Evolutionary conservation across 1,140 invertebrate species (phyloP).

Genomic region (Cydia splendana): DNA sequence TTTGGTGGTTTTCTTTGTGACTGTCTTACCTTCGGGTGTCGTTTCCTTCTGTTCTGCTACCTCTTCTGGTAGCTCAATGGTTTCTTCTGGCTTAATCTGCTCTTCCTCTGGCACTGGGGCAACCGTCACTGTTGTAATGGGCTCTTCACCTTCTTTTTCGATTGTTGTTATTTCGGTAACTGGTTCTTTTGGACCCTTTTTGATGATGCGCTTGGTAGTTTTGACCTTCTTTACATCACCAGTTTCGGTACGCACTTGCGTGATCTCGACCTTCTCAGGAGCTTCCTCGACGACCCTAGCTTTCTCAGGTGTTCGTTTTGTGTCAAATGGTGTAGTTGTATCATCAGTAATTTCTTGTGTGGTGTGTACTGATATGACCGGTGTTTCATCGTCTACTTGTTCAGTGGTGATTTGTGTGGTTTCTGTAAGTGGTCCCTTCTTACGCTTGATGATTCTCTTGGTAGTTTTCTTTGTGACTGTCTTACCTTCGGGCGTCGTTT

Average conservation of each 20-base stretch:
- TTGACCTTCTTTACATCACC: not conserved
- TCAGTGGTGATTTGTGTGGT: constrained; percentile 51
- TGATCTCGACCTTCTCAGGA: constrained; percentile 40
- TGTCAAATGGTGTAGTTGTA: constrained; percentile 35
- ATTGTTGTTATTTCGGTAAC: constrained; percentile 34
- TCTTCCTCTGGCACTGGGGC: not conserved
- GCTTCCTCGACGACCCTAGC: constrained; percentile 37
- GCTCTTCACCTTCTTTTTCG: constrained; percentile 31
- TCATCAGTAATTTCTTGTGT: constrained; percentile 43
- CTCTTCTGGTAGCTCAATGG: not conserved
- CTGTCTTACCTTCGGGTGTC: constrained; percentile 34
- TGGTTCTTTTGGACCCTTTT: constrained; percentile 32
- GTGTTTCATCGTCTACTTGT: constrained; percentile 53
- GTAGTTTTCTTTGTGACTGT: constrained; percentile 59
- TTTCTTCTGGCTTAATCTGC: not conserved
- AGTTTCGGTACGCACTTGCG: not conserved
- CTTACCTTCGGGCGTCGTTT: constrained; percentile 55
- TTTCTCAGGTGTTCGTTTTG: constrained; percentile 32
- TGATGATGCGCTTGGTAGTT: constrained; percentile 10
- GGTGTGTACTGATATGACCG: constrained; percentile 36
- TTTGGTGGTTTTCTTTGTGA: not conserved
- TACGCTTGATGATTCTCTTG: constrained; percentile 50
- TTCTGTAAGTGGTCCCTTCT: constrained; percentile 37
- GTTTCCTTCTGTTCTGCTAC: constrained; percentile 27
- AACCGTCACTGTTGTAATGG: not conserved